These are phyloP conservation scores for Sminthurinus aureus DNA, from an alignment of 2,888 invertebrate genomes.

Conservation along the genomic window DNA sequence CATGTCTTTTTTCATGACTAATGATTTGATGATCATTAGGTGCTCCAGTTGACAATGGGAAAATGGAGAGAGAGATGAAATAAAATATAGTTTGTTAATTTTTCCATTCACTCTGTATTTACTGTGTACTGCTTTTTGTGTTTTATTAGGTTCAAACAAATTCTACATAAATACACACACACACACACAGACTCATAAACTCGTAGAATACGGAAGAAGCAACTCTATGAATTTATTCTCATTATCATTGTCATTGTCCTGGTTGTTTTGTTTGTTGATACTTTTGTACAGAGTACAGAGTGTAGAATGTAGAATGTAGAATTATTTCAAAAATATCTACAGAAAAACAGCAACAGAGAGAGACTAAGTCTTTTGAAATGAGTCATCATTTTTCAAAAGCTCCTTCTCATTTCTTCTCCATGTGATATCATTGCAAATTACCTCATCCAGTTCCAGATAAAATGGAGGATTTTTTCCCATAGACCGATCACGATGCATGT, in stretches of 20 bases:
- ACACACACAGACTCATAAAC: too few relatives aligned
- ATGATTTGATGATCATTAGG: constrained; percentile 26
- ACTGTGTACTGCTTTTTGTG: background rate
- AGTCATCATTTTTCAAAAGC: constrained; percentile 12
- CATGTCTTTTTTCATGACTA: constrained; percentile 10
- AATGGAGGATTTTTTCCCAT: too few relatives aligned
- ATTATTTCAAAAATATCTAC: too few relatives aligned
- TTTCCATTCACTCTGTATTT: background rate
- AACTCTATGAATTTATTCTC: background rate
- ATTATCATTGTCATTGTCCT: background rate
- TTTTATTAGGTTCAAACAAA: background rate
- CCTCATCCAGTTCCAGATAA: too few relatives aligned
- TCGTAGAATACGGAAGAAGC: background rate
- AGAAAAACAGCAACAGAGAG: too few relatives aligned
- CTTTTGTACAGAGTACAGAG: background rate
- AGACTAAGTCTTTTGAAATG: background rate
- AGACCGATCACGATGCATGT: too few relatives aligned
- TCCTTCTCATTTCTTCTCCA: background rate
- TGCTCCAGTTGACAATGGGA: constrained; percentile 33
- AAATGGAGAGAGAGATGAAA: background rate
- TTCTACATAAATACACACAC: background rate
- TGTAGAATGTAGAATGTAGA: background rate
- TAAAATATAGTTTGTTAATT: constrained; percentile 30
- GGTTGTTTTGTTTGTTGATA: background rate
- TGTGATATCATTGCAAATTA: too few relatives aligned